Base-by-base conservation (phyloP, 1,140 invertebrate genomes). In the Harpegnathos saltator region DNA sequence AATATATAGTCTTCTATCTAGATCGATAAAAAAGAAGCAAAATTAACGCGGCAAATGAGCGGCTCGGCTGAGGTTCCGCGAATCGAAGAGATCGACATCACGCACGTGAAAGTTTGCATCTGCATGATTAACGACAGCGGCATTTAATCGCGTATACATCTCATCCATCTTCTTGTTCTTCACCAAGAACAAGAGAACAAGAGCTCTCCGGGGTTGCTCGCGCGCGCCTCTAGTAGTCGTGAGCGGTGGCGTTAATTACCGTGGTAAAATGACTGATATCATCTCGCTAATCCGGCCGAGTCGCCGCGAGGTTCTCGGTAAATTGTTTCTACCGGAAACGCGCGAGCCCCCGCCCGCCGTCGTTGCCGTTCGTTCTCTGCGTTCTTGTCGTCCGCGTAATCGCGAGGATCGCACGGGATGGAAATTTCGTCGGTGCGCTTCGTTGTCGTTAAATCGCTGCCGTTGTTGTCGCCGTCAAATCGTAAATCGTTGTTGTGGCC, bases 201-300 rank as follows among this genome's bases (percentile, higher is more conserved):
- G 86, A 84, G 86, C 66, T 54, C 69, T 58, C 52, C 54, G 29
- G n/a, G 78, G 54, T 83, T 86, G 50, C 38, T 59, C 56, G 73
- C 75, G 73, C 75, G 50, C 48, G 62, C 81, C 75, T 56, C 75
- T 56, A n/a, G 77, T 69, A 50, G 33, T 68, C 38, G 38, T n/a
- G n/a, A n/a, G n/a, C 38, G 69, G 66, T 78, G 52, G 73, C 62
- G 84, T 88, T 90, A 90, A 91, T 90, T 90, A 78, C 82, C 89
- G 88, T 90, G 89, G 89, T 87, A 91, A 91, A 91, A 90, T 90
- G 65, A 78, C 84, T 83, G 90, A 90, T 89, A 89, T 85, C 83
- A 88, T 91, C 90, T 86, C 44, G 15, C 77, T 82, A 82, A 87
- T 82, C 72, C 82, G 69, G 74, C 56, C 56, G 61, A 87, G 56